These are phyloP conservation scores for Archaeoteleia sp. DNA, from an alignment of 2,888 invertebrate species.

Conservation along the genomic window DNA sequence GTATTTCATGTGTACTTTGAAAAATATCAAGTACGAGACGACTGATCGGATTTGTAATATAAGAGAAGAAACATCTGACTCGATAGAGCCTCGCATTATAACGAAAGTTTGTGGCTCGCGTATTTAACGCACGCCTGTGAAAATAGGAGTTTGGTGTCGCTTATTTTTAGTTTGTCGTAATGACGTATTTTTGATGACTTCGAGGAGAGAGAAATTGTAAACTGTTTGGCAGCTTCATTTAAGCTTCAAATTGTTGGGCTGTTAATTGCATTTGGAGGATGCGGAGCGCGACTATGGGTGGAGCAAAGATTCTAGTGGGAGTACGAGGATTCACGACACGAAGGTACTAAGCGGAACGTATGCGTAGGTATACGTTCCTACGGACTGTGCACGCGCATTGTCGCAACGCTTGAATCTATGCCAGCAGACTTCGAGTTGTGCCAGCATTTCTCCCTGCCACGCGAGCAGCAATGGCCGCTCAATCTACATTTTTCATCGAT, in stretches of 20 bases:
- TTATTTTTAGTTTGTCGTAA: slow-evolving; percentile 7
- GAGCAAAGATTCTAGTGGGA: slow-evolving; percentile 44
- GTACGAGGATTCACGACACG: slow-evolving; percentile 36
- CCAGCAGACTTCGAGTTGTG: slow-evolving; percentile 62
- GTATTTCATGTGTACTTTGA: slow-evolving; percentile 19
- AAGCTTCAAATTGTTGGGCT: slow-evolving; percentile 46
- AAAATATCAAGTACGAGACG: slow-evolving; percentile 6
- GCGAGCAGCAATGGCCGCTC: slow-evolving; percentile 44
- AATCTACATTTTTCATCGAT: slow-evolving; percentile 35
- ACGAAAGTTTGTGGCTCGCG: too few relatives aligned
- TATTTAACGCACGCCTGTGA: too few relatives aligned
- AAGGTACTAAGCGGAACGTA: slow-evolving; percentile 37
- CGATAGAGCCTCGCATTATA: too few relatives aligned
- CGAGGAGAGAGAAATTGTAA: slow-evolving; percentile 26
- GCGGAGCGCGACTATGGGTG: slow-evolving; percentile 47
- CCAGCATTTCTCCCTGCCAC: slow-evolving; percentile 51
- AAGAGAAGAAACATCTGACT: neutral
- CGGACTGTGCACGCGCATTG: slow-evolving; percentile 52
- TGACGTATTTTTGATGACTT: slow-evolving; percentile 11
- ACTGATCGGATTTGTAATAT: neutral
- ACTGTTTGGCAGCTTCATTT: slow-evolving; percentile 38
- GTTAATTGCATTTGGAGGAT: slow-evolving; percentile 53
- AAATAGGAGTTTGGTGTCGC: neutral
- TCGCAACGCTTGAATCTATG: slow-evolving; percentile 65
- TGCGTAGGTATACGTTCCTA: slow-evolving; percentile 32